These are phyloP conservation scores for Alectura lathami DNA, from an alignment of 2,113 vertebrate genomes.

Conservation along the genomic window DNA sequence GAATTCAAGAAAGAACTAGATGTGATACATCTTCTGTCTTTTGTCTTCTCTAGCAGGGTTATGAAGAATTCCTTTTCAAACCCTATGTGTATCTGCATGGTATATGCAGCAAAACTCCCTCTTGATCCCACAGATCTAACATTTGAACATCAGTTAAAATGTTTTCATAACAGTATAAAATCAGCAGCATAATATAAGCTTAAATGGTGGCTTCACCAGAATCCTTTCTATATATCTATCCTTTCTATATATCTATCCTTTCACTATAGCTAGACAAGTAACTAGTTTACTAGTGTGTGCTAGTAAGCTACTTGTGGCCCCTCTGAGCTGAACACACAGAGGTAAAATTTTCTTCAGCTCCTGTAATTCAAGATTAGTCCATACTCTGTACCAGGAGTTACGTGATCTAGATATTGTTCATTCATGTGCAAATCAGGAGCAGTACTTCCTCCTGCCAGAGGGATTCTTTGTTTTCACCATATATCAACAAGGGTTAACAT, in stretches of 20 bases:
- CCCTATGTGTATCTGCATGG: not conserved
- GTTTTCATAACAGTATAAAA: not conserved
- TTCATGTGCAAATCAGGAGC: not conserved
- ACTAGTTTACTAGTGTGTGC: not conserved
- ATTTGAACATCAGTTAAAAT: not conserved
- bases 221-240: too few species aligned
- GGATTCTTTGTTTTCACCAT: not conserved
- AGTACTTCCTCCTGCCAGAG: not conserved
- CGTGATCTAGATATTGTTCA: not conserved
- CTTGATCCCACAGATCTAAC: not conserved
- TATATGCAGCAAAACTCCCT: not conserved
- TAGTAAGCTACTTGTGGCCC: not conserved
- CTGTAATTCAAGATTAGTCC: not conserved
- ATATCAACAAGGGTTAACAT: not conserved
- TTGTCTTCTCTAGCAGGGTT: not conserved
- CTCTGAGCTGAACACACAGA: not conserved
- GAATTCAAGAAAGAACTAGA: not conserved
- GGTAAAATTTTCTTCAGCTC: not conserved
- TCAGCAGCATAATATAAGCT: not conserved
- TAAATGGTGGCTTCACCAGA: not conserved
- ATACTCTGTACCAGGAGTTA: not conserved
- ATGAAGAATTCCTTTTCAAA: not conserved
- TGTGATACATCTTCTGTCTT: not conserved
- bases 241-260: too few species aligned
- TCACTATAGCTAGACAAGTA: not conserved